Evolutionary conservation across 2,797 vertebrate species (phyloP), one percentile per base, ranked within the genome.

Genomic region (Odontamblyopus lacepedii): DNA sequence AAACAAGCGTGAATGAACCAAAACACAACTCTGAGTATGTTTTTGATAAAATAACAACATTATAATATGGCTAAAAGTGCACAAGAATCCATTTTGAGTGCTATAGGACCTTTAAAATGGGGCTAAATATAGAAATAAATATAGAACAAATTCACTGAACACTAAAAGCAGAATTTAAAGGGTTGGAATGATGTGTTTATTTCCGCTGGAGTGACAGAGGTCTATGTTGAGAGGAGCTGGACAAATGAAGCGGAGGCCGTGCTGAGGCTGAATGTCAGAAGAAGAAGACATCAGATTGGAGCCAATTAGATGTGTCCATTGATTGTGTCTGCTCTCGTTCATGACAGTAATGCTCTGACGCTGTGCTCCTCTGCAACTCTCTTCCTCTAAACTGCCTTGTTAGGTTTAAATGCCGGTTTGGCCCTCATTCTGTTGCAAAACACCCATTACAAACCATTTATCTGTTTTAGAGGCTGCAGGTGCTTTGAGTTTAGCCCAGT

Each of bases 301-400:
- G 74, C 77, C 75, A 87, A 89, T 88, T 87, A 85, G 83, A 61
- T 62, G 75, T 86, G 71, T 69, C 72, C 73, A 89, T 87, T 81
- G 90, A 92, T 89, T 84, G 30, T 32, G 68, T 51, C 71, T n/a
- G 51, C 72, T 78, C 72, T 75, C 72, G 72, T 73, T 84, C 63
- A 53, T 81, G 74, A 80, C 71, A 69, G 69, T 73, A 76, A 78
- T 72, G 69, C 76, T 69, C 23, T 77, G 61, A 66, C 64, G 65
- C 38, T 62, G 57, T 62, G 81, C 38, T 65, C 61, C 65, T 80
- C 77, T 76, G 75, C n/a, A 70, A 68, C 74, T 62, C 6, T 81
- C 71, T 71, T 44, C 35, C 3, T 35, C 23, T 67, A 55, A 77
- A 81, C 71, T 72, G 55, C 59, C 72, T 63, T 74, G 69, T 48